phyloP scores from a whole-genome alignment of 2,797 vertebrate species.

The Sylvia borin region DNA sequence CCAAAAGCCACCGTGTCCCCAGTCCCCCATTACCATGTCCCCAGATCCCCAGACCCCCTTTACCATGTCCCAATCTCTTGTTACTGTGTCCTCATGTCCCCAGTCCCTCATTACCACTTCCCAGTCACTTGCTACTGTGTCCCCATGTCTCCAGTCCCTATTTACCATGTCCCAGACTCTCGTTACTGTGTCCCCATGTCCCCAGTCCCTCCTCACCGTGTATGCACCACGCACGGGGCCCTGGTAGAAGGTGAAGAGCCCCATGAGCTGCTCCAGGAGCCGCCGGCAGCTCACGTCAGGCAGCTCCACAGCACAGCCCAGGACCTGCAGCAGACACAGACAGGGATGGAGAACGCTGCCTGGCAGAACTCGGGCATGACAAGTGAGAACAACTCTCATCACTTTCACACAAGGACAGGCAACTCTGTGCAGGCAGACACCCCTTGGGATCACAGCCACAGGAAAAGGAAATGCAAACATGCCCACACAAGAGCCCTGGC shows the following conservation, averaged over 20 bases:
- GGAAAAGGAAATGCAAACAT: background rate
- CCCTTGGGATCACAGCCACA: background rate
- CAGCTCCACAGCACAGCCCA: conserved; percentile 86
- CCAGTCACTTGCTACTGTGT: accelerated
- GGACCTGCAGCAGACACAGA: conserved; percentile 74
- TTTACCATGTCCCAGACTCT: accelerated
- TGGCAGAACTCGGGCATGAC: background rate
- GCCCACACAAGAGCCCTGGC: background rate
- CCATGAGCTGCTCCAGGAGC: conserved; percentile 87
- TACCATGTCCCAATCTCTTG: conserved; percentile 75
- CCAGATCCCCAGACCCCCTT: background rate
- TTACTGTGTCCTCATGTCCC: background rate
- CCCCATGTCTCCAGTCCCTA: background rate
- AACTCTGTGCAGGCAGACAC: background rate
- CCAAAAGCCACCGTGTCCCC: background rate
- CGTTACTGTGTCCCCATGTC: background rate
- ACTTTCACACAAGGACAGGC: background rate
- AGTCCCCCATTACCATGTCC: no score
- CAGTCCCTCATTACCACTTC: no score
- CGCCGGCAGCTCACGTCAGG: conserved; percentile 84
- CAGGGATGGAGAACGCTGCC: accelerated
- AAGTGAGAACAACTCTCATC: background rate
- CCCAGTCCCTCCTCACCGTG: conserved; percentile 68
- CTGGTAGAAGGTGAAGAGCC: conserved; percentile 90
- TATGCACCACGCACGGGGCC: conserved; percentile 85